Evolutionary conservation across 2,888 invertebrate species (phyloP), one percentile per base, ranked within the genome.

Genomic region (Teinopalpus imperialis): DNA sequence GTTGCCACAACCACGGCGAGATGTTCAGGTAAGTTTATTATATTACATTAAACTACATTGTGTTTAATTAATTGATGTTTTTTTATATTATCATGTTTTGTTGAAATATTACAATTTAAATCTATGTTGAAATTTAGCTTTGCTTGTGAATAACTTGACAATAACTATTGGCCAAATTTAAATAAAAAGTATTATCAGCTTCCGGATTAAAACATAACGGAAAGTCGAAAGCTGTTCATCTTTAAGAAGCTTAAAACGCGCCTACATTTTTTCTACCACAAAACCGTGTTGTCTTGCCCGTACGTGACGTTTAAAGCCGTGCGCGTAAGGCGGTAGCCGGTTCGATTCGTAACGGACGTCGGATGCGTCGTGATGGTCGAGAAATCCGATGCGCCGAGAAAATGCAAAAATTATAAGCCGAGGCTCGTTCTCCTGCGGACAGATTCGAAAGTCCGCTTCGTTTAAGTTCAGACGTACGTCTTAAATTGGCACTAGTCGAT

Each of bases 1-100:
- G 68, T 56, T 75, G 53, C 78, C 73, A 48, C 80, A 74, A 51
- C 77, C 71, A 8, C 74, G 80, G 61, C 81, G 77, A 77, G 81
- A 83, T 61, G 55, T 71, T 71, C 85, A 88, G 87, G 87, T 88
- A 59, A 54, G 74, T 29, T 1, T 34, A 13, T 9, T 9, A 36
- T 21, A 14, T 26, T 9, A 24, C 9, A 18, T 4, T 14, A 16
- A 29, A 29, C n/a, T n/a, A n/a, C n/a, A n/a, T n/a, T n/a, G n/a
- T n/a, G n/a, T n/a, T n/a, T n/a, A 16, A 16, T 3, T 16, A 16
- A 16, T 16, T 3, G 16, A 3, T 16, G 16, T 16, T 4, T 16
- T n/a, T n/a, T 3, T 4, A 4, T 3, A 16, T 16, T 16, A 16
- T 3, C 16, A 16, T 16, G 4, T 16, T 16, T 16, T 16, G 16